Evolutionary conservation across 2,797 vertebrate genomes (phyloP).

Genomic region (Prunella strophiata): DNA sequence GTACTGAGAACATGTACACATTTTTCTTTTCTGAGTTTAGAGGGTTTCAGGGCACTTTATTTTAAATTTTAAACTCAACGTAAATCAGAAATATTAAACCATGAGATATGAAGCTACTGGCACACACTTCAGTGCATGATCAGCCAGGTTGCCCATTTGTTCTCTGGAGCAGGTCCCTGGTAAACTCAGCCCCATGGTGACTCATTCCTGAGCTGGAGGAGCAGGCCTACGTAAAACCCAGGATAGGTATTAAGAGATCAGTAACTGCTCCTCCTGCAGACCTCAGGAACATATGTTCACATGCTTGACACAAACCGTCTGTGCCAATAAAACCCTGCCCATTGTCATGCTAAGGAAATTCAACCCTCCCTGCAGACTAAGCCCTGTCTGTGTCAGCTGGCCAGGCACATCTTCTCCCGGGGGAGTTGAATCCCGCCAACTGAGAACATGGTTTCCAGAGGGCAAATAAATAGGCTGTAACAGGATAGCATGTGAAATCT

Average conservation of each 20-base stretch:
- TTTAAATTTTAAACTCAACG: not conserved
- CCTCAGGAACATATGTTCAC: constrained; percentile 41
- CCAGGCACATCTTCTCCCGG: constrained; percentile 24
- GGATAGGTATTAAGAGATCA: constrained; percentile 31
- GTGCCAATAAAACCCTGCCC: constrained; percentile 42
- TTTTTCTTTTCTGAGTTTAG: not conserved
- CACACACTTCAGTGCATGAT: not conserved
- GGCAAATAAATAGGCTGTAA: constrained; percentile 58
- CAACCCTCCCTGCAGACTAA: constrained; percentile 30
- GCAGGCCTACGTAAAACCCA: not conserved
- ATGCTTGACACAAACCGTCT: constrained; percentile 51
- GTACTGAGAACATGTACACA: rapidly evolving
- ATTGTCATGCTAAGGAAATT: constrained; percentile 57
- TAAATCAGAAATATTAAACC: not conserved
- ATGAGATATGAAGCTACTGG: not conserved
- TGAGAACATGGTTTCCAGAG: constrained; percentile 37
- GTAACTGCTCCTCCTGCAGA: constrained; percentile 33
- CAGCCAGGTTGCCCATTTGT: not conserved
- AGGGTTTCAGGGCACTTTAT: not conserved
- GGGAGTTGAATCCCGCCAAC: not conserved
- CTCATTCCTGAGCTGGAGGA: not conserved
- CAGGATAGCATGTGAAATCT: constrained; percentile 42
- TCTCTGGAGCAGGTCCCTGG: not conserved
- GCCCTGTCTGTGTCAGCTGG: constrained; percentile 3
- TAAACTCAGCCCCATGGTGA: not conserved